These are phyloP conservation scores for Danaus plexippus DNA, from an alignment of 1,140 invertebrate species.

Conservation along the genomic window DNA sequence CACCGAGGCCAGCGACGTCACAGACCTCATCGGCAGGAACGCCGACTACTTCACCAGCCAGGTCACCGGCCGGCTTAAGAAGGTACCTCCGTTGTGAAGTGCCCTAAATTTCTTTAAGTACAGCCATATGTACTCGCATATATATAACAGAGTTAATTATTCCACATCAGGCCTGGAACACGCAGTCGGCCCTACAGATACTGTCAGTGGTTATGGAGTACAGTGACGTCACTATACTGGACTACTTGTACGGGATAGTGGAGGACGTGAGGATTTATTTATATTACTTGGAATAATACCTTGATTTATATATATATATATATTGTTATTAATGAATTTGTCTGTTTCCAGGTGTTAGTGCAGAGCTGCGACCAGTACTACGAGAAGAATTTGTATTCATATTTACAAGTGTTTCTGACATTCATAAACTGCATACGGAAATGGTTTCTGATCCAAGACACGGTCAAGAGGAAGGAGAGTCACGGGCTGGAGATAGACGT, in stretches of 20 bases:
- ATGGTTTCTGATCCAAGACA: slow-evolving; percentile 48
- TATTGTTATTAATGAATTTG: slow-evolving; percentile 1
- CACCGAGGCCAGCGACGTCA: slow-evolving; percentile 62
- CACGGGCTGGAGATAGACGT: slow-evolving; percentile 28
- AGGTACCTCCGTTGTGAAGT: slow-evolving; percentile 28
- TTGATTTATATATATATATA: slow-evolving; percentile 6
- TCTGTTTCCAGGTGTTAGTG: slow-evolving; percentile 66
- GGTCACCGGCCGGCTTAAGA: slow-evolving; percentile 74
- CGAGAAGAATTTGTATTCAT: slow-evolving; percentile 70
- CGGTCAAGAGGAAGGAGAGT: background rate
- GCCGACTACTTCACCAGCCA: slow-evolving; percentile 79
- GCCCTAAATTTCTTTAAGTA: too few relatives aligned
- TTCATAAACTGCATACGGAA: slow-evolving; percentile 74
- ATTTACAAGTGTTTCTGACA: slow-evolving; percentile 76
- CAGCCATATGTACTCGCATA: too few relatives aligned
- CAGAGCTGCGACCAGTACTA: slow-evolving; percentile 74
- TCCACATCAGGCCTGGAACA: slow-evolving; percentile 47
- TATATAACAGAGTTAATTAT: slow-evolving; percentile 1
- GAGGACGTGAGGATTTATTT: slow-evolving; percentile 70
- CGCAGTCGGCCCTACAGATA: slow-evolving; percentile 49
- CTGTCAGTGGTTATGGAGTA: slow-evolving; percentile 77
- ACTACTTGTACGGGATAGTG: slow-evolving; percentile 75
- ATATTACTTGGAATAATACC: background rate
- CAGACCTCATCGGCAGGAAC: slow-evolving; percentile 73
- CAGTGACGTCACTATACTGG: slow-evolving; percentile 73